A percentile compares a stretch with the other conserved stretches of the same genome.
Evolutionary conservation across 2,797 vertebrate species (phyloP).

Genomic region (Oryzias sinensis): DNA sequence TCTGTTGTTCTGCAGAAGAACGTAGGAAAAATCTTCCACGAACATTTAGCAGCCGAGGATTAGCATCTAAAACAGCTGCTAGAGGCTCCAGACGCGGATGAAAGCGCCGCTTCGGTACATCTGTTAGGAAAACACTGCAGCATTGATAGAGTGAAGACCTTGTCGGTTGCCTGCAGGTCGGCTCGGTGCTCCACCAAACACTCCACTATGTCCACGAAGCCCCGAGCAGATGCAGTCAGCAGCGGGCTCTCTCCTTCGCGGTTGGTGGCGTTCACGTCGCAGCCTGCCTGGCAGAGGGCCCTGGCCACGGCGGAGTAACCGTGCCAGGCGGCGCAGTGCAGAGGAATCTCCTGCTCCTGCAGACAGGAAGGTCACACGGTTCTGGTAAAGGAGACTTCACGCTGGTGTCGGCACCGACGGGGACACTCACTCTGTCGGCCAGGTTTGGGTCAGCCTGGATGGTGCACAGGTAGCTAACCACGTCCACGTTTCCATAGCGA

Average conservation of each 20-base stretch:
- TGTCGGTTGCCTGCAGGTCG: conserved; percentile 87
- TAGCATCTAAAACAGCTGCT: too few species aligned
- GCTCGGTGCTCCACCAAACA: conserved; percentile 88
- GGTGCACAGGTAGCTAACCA: conserved; percentile 91
- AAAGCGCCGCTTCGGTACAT: neutral
- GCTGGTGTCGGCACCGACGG: fast-evolving
- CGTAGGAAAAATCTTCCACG: too few species aligned
- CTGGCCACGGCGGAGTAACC: conserved; percentile 90
- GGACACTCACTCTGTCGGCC: conserved; percentile 85
- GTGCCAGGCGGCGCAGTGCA: conserved; percentile 96
- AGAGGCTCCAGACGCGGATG: too few species aligned
- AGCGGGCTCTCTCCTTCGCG: conserved; percentile 91
- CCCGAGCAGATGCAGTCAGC: conserved; percentile 91
- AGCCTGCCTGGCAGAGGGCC: conserved; percentile 86
- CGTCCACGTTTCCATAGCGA: conserved; percentile 94
- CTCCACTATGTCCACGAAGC: conserved; percentile 93
- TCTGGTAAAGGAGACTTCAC: fast-evolving
- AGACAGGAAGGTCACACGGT: neutral
- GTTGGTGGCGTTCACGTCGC: conserved; percentile 87
- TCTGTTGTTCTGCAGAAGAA: too few species aligned
- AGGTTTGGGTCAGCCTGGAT: conserved; percentile 89
- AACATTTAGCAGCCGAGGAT: too few species aligned
- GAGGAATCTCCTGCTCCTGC: conserved; percentile 93
- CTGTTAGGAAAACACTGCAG: fast-evolving
- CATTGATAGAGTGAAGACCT: conserved; percentile 71